phyloP scores from a whole-genome alignment of 2,888 invertebrate species.

The Andrena fulva region DNA sequence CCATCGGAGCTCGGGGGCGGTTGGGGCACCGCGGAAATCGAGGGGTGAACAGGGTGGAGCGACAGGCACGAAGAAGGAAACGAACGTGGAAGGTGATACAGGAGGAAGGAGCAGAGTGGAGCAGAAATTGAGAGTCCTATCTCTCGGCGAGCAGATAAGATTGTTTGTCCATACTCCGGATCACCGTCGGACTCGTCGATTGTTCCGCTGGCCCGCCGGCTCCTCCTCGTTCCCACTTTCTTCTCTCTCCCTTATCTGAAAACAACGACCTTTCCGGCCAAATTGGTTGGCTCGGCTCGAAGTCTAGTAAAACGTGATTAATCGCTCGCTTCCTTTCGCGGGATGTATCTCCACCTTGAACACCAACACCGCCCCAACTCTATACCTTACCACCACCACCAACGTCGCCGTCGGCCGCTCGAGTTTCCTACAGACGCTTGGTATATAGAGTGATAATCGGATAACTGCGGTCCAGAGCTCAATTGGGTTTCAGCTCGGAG shows the following conservation, averaged over 20 bases:
- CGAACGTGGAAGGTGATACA: not conserved
- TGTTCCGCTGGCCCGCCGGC: slow-evolving; percentile 62
- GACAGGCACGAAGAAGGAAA: slow-evolving; percentile 5
- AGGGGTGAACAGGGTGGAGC: not conserved
- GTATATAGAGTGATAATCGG: slow-evolving; percentile 76
- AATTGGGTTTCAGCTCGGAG: slow-evolving; percentile 72
- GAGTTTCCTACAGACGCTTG: slow-evolving; percentile 19
- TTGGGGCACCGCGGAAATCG: slow-evolving; percentile 17
- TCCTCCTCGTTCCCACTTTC: slow-evolving; percentile 50
- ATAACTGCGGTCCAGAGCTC: slow-evolving; percentile 78
- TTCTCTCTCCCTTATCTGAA: slow-evolving; percentile 74
- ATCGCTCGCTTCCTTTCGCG: slow-evolving; percentile 75
- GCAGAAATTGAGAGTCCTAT: slow-evolving; percentile 62
- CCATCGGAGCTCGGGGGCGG: slow-evolving; percentile 5
- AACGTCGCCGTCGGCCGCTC: slow-evolving; percentile 10
- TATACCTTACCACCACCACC: slow-evolving; percentile 37
- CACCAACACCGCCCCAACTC: slow-evolving; percentile 40
- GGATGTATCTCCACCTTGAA: slow-evolving; percentile 65
- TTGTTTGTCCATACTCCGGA: slow-evolving; percentile 73
- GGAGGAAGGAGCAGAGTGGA: not conserved
- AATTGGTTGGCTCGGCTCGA: slow-evolving; percentile 78
- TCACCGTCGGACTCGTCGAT: slow-evolving; percentile 65
- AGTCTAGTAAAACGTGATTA: slow-evolving; percentile 79
- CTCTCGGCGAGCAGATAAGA: slow-evolving; percentile 67
- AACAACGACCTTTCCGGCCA: slow-evolving; percentile 80